phyloP scores from a whole-genome alignment of 2,113 vertebrate genomes.

The Clarias magur region DNA sequence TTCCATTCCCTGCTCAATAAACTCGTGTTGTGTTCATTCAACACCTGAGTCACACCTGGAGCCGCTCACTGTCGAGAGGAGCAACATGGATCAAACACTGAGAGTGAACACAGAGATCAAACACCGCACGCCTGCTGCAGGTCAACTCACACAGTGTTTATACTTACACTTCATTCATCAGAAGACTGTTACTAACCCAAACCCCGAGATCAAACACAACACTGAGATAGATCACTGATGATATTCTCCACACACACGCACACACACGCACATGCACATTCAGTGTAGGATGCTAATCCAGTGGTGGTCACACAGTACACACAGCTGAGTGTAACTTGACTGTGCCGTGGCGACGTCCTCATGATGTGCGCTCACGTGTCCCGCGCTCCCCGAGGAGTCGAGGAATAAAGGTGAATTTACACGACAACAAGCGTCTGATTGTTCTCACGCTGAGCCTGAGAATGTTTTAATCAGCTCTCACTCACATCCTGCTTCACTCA shows the following conservation, averaged over 20 bases:
- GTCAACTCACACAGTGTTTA: too few species aligned
- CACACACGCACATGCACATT: not conserved
- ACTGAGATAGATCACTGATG: not conserved
- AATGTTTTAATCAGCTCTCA: conserved; percentile 7
- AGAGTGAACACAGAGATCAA: not conserved
- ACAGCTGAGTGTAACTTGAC: not conserved
- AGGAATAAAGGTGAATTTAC: not conserved
- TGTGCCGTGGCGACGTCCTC: too few species aligned
- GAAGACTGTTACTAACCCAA: too few species aligned
- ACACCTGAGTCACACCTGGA: not conserved
- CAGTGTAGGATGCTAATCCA: too few species aligned
- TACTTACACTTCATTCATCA: too few species aligned
- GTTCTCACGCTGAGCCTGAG: conserved; percentile 14
- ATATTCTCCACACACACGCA: not conserved
- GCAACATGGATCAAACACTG: not conserved
- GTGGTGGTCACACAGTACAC: too few species aligned
- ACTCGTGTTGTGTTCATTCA: not conserved
- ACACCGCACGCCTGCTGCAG: not conserved
- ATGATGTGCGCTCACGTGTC: not conserved
- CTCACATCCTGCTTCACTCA: not conserved
- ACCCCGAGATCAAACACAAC: not conserved
- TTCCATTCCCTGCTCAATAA: not conserved
- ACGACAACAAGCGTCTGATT: conserved; percentile 7
- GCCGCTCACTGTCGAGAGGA: not conserved
- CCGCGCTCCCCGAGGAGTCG: not conserved